Conservation (phyloP, 2,888 invertebrate genomes). For the Zeuzera pyrina region DNA sequence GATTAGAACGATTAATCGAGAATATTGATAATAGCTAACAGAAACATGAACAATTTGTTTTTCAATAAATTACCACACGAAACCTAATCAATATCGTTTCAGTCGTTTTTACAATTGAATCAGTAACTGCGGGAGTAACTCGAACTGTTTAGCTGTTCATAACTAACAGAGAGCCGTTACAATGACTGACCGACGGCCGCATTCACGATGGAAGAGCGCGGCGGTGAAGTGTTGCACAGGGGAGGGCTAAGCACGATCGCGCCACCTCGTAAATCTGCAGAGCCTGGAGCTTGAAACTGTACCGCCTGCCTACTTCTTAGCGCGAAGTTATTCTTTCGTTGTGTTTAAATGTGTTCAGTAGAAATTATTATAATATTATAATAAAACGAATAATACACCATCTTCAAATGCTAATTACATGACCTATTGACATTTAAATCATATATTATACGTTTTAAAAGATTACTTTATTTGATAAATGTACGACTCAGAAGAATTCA, state of each 20-base stretch:
- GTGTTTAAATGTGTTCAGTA: too few relatives aligned
- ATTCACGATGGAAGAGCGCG: conserved; percentile 22
- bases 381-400: too few relatives aligned
- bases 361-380: too few relatives aligned
- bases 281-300: conserved; percentile 36
- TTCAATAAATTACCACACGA: conserved; percentile 22
- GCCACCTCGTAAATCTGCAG: conserved; percentile 54
- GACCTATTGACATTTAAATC: too few relatives aligned
- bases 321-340: conserved; percentile 19
- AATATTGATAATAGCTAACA: too few relatives aligned
- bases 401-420: too few relatives aligned
- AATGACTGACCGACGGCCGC: conserved; percentile 36
- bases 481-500: too few relatives aligned
- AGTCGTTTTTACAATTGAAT: conserved; percentile 33
- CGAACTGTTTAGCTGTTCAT: conserved; percentile 35
- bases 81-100: conserved; percentile 26
- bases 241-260: conserved; percentile 41
- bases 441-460: too few relatives aligned
- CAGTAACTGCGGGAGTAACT: conserved; percentile 24
- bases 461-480: too few relatives aligned
- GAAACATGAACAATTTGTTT: too few relatives aligned
- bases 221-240: conserved; percentile 21
- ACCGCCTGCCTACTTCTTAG: conserved; percentile 25
- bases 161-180: conserved; percentile 47
- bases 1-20: too few relatives aligned